Base-by-base conservation (phyloP, 2,113 vertebrate genomes). In the Poecile atricapillus region DNA sequence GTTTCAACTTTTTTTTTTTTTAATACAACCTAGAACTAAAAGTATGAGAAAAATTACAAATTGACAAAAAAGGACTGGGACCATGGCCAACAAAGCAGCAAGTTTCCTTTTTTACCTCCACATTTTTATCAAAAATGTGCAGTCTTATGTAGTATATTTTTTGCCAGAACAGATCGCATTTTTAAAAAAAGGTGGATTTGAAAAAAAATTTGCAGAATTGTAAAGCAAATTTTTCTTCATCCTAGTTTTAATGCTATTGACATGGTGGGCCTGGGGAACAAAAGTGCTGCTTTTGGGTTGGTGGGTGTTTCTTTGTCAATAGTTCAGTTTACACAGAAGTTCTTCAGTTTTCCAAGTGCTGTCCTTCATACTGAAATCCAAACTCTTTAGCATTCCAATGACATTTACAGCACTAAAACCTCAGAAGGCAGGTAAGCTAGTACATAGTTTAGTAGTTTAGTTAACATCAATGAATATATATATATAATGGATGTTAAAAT, bases 41-140 rank as follows among this genome's bases (percentile, higher is more conserved):
- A 78, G 3, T 47, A 74, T 24, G 6, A 62, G 35, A 69, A 76
- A 81, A 91, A 64, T 13, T 20, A 39, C 1, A 19, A 65, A 58
- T 7, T 24, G 5, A 55, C n/a, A 58, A 84, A 77, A 71, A 63
- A 58, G 3, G 8, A 87, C 68, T 20, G 52, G 27, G 21, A 95
- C 64, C 33, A 55, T 2, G 7, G 39, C 25, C 44, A 78, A 53
- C 0, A 0, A 70, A 35, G 31, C 1, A 77, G 17, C 12, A 78
- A 62, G 13, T 53, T 58, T 43, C 13, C 18, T 13, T 11, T 63
- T 82, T 59, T 44, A 6, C 9, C 28, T 62, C 25, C 7, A 13
- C 5, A 35, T 47, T 74, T 65, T 69, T 71, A 58, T 18, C 1
- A 22, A 63, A 70, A 79, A 46, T 2, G 3, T 23, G 9, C 7